Evolutionary conservation across 2,797 vertebrate species (phyloP).

Genomic region (Echeneis naucrates): DNA sequence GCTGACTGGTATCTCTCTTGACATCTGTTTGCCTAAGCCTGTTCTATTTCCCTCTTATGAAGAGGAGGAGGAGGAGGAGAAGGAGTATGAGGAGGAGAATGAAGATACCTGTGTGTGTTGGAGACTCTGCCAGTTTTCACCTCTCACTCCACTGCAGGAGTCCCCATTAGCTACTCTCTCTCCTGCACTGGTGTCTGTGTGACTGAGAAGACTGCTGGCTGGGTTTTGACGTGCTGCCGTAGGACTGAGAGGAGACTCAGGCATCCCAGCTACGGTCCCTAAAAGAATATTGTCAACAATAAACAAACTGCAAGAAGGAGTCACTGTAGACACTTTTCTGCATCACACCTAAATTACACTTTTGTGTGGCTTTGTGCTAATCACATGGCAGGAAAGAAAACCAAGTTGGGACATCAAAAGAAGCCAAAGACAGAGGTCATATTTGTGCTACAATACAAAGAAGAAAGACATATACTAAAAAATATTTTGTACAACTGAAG

Average conservation of each 20-base stretch:
- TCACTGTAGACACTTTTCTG: constrained; percentile 2
- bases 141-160: constrained; percentile 62
- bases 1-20: constrained; percentile 41
- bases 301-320: constrained; percentile 26
- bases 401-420: neutral
- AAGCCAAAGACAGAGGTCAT: neutral
- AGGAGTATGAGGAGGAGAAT: constrained; percentile 25
- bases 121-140: constrained; percentile 68
- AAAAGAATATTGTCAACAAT: constrained; percentile 24
- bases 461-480: neutral
- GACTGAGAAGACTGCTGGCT: constrained; percentile 73
- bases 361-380: neutral
- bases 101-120: constrained; percentile 72
- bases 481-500: neutral
- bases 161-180: constrained; percentile 68
- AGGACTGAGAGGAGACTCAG: constrained; percentile 76
- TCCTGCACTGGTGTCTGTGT: constrained; percentile 48
- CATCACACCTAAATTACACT: constrained; percentile 8
- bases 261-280: constrained; percentile 66
- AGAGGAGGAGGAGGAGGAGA: constrained; percentile 26
- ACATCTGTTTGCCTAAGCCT: constrained; percentile 52
- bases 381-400: neutral
- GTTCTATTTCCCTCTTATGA: constrained; percentile 53
- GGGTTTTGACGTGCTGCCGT: constrained; percentile 69
- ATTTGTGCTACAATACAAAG: neutral